Conservation (phyloP, 2,888 invertebrate species). For the Ephialtes manifestator region DNA sequence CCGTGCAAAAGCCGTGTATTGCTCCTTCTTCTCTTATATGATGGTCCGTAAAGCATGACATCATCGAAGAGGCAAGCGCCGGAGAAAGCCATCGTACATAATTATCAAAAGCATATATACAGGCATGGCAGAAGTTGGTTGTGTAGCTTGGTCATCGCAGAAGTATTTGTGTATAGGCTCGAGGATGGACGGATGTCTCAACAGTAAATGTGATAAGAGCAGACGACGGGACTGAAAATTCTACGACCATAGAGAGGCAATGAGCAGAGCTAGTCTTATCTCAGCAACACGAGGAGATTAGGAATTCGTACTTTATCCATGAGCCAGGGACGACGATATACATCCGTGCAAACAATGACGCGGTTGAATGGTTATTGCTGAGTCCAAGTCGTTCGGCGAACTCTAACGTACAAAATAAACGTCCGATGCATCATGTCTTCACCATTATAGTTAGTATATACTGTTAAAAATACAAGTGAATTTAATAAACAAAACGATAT, state of each 20-base stretch:
- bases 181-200: neutral
- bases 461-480: too few relatives aligned
- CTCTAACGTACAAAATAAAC: neutral
- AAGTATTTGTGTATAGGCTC: constrained; percentile 11
- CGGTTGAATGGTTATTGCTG: constrained; percentile 30
- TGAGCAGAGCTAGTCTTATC: constrained; percentile 20
- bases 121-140: neutral
- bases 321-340: constrained; percentile 23
- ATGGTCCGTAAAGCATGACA: constrained; percentile 8
- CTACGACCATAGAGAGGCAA: neutral
- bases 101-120: neutral
- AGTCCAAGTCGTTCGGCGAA: constrained; percentile 2
- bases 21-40: neutral
- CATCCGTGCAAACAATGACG: constrained; percentile 59
- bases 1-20: constrained; percentile 24
- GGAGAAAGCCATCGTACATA: constrained; percentile 9
- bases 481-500: too few relatives aligned
- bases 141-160: neutral
- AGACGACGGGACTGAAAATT: neutral
- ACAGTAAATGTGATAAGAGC: neutral
- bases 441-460: too few relatives aligned
- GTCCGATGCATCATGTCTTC: neutral
- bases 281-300: constrained; percentile 46
- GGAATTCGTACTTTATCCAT: constrained; percentile 53
- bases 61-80: constrained; percentile 17